A percentile compares a stretch with the other conserved stretches of the same genome.
Evolutionary conservation across 2,113 vertebrate genomes (phyloP).

Genomic region (Ahaetulla prasina): DNA sequence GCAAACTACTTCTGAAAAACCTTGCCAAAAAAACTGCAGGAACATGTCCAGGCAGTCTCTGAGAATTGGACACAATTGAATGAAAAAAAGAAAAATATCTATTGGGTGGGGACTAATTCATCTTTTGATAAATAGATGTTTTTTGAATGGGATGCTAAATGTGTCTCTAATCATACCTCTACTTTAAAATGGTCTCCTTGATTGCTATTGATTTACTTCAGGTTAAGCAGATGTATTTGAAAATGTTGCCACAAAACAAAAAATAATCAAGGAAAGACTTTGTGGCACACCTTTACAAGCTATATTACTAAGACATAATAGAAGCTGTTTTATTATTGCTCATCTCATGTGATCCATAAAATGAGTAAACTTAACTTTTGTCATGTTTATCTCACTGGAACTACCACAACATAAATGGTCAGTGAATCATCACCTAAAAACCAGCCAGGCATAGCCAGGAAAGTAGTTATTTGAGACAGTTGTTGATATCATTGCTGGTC

Average conservation of each 20-base stretch:
- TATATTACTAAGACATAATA: background rate
- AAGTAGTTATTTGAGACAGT: constrained; percentile 30
- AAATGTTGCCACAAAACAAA: background rate
- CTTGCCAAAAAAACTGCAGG: background rate
- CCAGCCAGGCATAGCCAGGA: constrained; percentile 19
- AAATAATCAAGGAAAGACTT: background rate
- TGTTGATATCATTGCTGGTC: constrained; percentile 18
- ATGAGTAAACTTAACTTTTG: constrained; percentile 29
- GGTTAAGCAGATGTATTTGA: constrained; percentile 8
- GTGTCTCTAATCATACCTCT: background rate
- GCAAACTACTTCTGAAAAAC: background rate
- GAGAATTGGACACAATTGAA: background rate
- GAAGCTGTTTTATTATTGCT: constrained; percentile 23
- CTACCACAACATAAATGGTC: constrained; percentile 6
- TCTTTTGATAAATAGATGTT: background rate
- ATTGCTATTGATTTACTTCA: background rate
- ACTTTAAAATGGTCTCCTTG: background rate
- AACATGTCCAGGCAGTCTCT: background rate
- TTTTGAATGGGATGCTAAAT: background rate
- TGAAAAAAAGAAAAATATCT: background rate
- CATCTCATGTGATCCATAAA: constrained; percentile 24
- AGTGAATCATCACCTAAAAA: constrained; percentile 7
- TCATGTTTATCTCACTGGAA: constrained; percentile 9
- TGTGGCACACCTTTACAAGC: background rate
- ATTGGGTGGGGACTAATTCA: background rate